phyloP scores from a whole-genome alignment of 35 echinoderm and acorn worm genomes.

The Ophioderma brevispina region DNA sequence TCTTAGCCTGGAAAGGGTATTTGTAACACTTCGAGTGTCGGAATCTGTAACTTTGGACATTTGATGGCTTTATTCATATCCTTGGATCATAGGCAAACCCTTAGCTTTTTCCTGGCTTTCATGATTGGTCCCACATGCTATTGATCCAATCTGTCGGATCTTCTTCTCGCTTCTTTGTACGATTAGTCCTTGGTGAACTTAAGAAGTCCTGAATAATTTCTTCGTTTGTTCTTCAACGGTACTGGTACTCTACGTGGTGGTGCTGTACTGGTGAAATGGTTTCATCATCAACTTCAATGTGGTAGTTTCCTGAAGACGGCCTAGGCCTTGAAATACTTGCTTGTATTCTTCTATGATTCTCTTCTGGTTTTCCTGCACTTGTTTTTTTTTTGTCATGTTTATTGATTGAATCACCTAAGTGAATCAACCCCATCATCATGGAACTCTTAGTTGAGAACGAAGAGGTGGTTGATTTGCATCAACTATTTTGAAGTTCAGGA shows the following conservation, averaged over 20 bases:
- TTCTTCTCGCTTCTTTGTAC: constrained; percentile 24
- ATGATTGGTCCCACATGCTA: constrained; percentile 37
- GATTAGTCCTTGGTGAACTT: constrained; percentile 12
- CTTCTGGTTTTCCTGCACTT: too few relatives aligned
- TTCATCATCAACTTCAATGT: constrained; percentile 39
- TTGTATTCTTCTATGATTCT: constrained; percentile 23
- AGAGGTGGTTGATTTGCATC: too few relatives aligned
- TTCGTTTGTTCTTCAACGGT: constrained; percentile 36
- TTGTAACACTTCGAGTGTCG: constrained; percentile 27
- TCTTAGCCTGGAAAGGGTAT: constrained; percentile 34
- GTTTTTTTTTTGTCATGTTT: too few relatives aligned
- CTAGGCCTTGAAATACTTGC: constrained; percentile 41
- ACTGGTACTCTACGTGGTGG: constrained; percentile 38
- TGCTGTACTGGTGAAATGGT: constrained; percentile 33
- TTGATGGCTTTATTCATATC: constrained; percentile 48
- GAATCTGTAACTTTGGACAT: constrained; percentile 53
- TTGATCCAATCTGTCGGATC: constrained; percentile 63
- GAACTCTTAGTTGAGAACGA: too few relatives aligned
- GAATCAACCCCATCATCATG: too few relatives aligned
- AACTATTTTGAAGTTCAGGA: too few relatives aligned
- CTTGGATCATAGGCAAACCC: constrained; percentile 48
- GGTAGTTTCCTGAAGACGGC: neutral
- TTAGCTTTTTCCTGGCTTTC: constrained; percentile 50
- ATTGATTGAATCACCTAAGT: too few relatives aligned
- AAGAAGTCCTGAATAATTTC: constrained; percentile 28